Evolutionary conservation across 2,888 invertebrate genomes (phyloP), one percentile per base, ranked within the genome.

Genomic region (Conchocele bisecta): DNA sequence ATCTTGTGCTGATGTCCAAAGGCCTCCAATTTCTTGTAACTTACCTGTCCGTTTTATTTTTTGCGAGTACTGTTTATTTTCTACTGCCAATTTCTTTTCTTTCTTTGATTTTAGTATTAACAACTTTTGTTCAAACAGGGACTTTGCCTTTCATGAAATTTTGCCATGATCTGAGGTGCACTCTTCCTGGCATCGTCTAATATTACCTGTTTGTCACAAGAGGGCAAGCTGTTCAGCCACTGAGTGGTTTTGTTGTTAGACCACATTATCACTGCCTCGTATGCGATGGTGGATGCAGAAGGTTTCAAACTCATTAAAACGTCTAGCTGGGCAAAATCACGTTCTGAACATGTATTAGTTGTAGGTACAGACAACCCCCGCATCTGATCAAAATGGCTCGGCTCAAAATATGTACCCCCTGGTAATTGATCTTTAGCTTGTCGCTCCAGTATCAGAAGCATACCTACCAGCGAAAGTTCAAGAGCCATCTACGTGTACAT

Each of bases 341-440:
- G 22, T 29, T 64, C 58, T 5, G 53, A 58, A n/a, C n/a, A n/a
- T 0, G 54, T 64, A 26, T 67, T 64, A 22, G 66, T 67, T 1
- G 54, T 3, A 17, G 35, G 20, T 28, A 31, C 48, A 24, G 26
- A 13, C 13, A 28, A 5, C 13, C n/a, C 15, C 28, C 29, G 31
- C 20, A 20, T 15, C 37, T 20, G 22, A 20, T n/a, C 13, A 17
- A n/a, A 35, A 26, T 50, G 20, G 9, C 24, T 28, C 3, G 37
- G 20, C 17, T 46, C 17, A 53, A 37, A 53, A 39, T 70, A 75
- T 28, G 24, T 71, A 22, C 71, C 67, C 1, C 59, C 59, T 15
- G 60, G 58, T 15, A 70, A 50, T 29, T 75, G 75, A 37, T 71
- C 75, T 33, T 67, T 51, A 5, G 50, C 67, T 39, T 75, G 75